phyloP scores from a whole-genome alignment of 1,140 invertebrate genomes.

The Lordiphosa clarofinis region DNA sequence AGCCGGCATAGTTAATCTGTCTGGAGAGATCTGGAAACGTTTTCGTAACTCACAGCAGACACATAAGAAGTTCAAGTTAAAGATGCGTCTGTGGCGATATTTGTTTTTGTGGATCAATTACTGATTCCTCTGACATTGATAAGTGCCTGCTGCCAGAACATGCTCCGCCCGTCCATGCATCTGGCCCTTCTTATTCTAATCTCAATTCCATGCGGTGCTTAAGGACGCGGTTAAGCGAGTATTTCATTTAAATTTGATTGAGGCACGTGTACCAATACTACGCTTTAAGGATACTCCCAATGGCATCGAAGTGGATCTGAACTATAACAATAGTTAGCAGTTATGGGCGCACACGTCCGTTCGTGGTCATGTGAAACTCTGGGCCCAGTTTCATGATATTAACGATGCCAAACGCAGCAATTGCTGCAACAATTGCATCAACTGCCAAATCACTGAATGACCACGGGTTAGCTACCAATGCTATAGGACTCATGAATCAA shows the following conservation, averaged over 20 bases:
- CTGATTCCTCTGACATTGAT: slow-evolving; percentile 95
- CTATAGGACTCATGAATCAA: too few species aligned
- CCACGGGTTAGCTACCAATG: too few species aligned
- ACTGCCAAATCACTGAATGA: slow-evolving; percentile 8
- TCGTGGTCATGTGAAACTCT: slow-evolving; percentile 96
- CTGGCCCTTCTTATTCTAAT: not conserved
- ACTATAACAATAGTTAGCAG: slow-evolving; percentile 95
- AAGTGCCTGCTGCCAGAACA: slow-evolving; percentile 90
- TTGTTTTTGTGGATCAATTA: slow-evolving; percentile 87
- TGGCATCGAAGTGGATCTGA: slow-evolving; percentile 95
- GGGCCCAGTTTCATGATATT: slow-evolving; percentile 96
- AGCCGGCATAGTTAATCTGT: slow-evolving; percentile 81
- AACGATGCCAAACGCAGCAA: slow-evolving; percentile 94
- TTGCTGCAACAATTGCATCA: slow-evolving; percentile 14
- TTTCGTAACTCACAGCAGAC: slow-evolving; percentile 89
- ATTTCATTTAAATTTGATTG: slow-evolving; percentile 86
- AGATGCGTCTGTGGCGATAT: slow-evolving; percentile 90
- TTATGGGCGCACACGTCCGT: slow-evolving; percentile 95
- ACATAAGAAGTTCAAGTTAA: slow-evolving; percentile 88
- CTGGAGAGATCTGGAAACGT: slow-evolving; percentile 88
- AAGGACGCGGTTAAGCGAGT: slow-evolving; percentile 58
- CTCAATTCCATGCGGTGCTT: slow-evolving; percentile 47
- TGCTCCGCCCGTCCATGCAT: slow-evolving; percentile 1
- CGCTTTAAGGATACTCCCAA: slow-evolving; percentile 89
- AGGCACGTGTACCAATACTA: slow-evolving; percentile 96